Evolutionary conservation across 2,113 vertebrate species (phyloP).

Genomic region (Microcebus lehilahytsara): DNA sequence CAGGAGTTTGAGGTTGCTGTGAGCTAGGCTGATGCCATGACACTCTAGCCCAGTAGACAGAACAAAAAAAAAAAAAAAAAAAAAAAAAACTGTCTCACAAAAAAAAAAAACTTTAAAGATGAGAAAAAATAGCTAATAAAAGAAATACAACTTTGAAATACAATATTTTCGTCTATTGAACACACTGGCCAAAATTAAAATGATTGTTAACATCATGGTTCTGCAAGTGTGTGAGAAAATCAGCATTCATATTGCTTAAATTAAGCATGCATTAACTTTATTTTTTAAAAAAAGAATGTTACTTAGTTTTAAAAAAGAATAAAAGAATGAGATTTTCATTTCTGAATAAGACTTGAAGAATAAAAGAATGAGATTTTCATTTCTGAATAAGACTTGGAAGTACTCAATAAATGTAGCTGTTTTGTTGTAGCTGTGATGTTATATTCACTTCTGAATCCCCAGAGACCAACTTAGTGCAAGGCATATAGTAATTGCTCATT

Average conservation of each 20-base stretch:
- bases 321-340: not conserved
- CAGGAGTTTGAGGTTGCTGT: too few species aligned
- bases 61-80: too few species aligned
- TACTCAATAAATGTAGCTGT: not conserved
- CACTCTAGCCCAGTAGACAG: too few species aligned
- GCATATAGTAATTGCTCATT: not conserved
- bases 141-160: not conserved
- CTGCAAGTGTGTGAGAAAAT: not conserved
- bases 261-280: not conserved
- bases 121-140: not conserved
- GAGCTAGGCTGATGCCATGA: too few species aligned
- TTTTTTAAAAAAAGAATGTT: not conserved
- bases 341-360: not conserved
- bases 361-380: not conserved
- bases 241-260: not conserved
- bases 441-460: conserved; percentile 27
- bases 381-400: not conserved
- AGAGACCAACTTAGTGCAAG: not conserved
- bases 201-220: not conserved
- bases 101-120: not conserved
- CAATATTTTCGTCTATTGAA: conserved; percentile 27
- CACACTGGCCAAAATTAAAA: not conserved
- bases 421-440: not conserved
- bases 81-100: not conserved
- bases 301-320: not conserved